Conservation (phyloP, 2,888 invertebrate genomes). For the Nymphalis c-album region DNA sequence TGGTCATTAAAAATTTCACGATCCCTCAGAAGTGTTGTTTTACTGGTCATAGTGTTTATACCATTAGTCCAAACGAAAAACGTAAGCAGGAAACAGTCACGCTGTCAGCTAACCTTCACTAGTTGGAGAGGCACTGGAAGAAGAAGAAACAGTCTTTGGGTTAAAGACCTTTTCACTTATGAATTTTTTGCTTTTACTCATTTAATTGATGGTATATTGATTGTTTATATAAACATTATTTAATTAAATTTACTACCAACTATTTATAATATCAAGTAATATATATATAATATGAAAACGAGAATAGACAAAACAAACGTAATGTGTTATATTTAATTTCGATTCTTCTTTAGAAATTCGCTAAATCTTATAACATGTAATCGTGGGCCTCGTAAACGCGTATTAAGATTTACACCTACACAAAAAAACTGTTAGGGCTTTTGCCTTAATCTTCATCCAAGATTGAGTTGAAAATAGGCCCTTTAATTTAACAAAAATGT, state of each 20-base stretch:
- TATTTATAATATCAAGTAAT: too few species aligned
- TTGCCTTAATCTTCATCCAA: constrained; percentile 53
- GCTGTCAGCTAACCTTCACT: too few species aligned
- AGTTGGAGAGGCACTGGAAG: too few species aligned
- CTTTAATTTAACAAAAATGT: constrained; percentile 26
- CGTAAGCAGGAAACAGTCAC: constrained; percentile 1
- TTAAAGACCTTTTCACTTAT: too few species aligned
- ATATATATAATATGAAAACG: too few species aligned
- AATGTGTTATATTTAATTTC: neutral
- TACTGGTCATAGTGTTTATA: constrained; percentile 67
- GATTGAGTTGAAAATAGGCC: constrained; percentile 56
- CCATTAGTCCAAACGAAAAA: constrained; percentile 53
- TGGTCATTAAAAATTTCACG: constrained; percentile 73
- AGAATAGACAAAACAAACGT: neutral
- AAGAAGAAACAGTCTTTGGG: too few species aligned
- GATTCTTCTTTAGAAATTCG: constrained; percentile 37
- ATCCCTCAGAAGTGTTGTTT: constrained; percentile 74
- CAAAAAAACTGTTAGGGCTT: constrained; percentile 77
- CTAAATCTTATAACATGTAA: constrained; percentile 43
- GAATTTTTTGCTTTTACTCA: too few species aligned
- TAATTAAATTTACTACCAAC: too few species aligned
- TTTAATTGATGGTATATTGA: too few species aligned
- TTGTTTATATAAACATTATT: too few species aligned
- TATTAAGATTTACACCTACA: constrained; percentile 76
- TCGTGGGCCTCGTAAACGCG: constrained; percentile 62